These are phyloP conservation scores for Origma solitaria DNA, from an alignment of 2,113 vertebrate genomes.

Conservation along the genomic window DNA sequence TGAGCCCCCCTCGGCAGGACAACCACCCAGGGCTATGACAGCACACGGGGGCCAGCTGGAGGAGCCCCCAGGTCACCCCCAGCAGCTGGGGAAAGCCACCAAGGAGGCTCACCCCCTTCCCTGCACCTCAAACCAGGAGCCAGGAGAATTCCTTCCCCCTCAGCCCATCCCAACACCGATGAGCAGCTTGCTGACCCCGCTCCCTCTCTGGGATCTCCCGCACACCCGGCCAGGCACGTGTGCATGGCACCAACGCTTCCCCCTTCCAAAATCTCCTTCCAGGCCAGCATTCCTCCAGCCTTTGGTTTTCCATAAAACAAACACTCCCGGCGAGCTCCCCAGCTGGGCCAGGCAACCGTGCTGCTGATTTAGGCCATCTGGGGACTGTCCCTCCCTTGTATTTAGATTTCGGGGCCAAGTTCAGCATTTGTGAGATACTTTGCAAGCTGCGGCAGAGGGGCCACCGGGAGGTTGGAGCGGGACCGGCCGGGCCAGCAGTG, in stretches of 20 bases:
- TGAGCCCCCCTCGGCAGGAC: background rate
- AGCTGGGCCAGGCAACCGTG: constrained; percentile 37
- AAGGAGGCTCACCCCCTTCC: background rate
- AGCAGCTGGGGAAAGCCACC: background rate
- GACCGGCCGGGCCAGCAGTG: background rate
- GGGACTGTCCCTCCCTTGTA: constrained; percentile 50
- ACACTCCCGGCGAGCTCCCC: constrained; percentile 31
- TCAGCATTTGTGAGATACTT: constrained; percentile 42
- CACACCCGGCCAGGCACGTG: fast-evolving
- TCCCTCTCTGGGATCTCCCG: background rate
- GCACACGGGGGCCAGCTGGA: fast-evolving
- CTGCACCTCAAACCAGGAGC: fast-evolving
- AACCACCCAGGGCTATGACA: fast-evolving
- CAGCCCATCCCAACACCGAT: fast-evolving
- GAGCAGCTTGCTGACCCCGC: background rate
- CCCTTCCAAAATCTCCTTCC: background rate
- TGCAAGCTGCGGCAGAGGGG: background rate
- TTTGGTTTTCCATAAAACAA: constrained; percentile 26
- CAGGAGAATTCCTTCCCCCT: fast-evolving
- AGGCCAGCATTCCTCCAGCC: constrained; percentile 22
- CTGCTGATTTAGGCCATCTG: constrained; percentile 59
- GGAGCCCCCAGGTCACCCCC: background rate
- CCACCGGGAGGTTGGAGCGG: constrained; percentile 7
- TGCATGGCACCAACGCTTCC: background rate
- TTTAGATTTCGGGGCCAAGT: constrained; percentile 50